Evolutionary conservation across 1,140 invertebrate species (phyloP), one percentile per base, ranked within the genome.

Genomic region (Arctopsyche grandis): DNA sequence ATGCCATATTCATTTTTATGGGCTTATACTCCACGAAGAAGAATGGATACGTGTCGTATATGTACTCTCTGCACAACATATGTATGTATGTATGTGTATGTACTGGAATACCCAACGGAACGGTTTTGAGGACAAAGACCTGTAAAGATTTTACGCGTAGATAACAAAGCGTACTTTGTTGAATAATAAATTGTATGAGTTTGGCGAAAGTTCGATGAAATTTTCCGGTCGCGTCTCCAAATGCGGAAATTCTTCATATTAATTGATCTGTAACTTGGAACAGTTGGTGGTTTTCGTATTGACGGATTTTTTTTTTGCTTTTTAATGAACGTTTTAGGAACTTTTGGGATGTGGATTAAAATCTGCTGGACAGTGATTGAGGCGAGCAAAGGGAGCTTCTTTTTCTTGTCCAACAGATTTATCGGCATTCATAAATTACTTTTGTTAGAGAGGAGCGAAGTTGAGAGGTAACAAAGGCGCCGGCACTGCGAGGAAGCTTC

Each of bases 391-490:
- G 38, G 46, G 69, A 71, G 76, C 74, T 75, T 74, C 78, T 79
- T 77, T 71, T 60, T 69, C 75, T 74, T 78, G 74, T 66, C 69
- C 79, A 26, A 74, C 78, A 77, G 78, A 82, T 82, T 82, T 82
- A 79, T 82, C 48, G 75, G 56, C 69, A 74, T 82, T 82, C 80
- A 82, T 82, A 82, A 82, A 82, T 82, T 79, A 82, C 80, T 79
- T 77, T 82, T 71, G 75, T 78, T 79, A 82, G 70, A 79, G 77
- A 77, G 77, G 58, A 82, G 63, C 52, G 22, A 70, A 74, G 73
- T 75, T 76, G 52, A 73, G 69, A 79, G 80, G 78, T 79, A 82
- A 82, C 80, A 82, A 82, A 79, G 80, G 75, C 75, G 29, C 58
- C 75, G 75, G 56, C 60, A 75, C 78, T 71, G 63, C 76, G 69